phyloP scores from a whole-genome alignment of 2,888 invertebrate genomes.

The Cosmia pyralina region DNA sequence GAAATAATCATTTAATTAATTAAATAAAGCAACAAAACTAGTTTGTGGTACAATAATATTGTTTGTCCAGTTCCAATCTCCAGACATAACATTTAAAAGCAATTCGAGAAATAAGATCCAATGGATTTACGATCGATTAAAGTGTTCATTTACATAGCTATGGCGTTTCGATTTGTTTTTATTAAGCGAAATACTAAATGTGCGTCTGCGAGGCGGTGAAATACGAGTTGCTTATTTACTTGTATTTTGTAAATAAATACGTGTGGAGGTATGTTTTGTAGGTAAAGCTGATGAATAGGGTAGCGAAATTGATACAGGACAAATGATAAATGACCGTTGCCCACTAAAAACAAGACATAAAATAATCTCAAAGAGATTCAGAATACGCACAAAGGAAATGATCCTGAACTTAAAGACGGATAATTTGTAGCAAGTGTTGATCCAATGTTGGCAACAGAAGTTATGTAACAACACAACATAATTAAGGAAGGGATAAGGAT shows the following conservation, averaged over 20 bases:
- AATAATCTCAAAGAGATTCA: not conserved
- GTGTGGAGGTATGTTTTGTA: not conserved
- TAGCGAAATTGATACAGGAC: not conserved
- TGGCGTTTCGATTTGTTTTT: slow-evolving; percentile 57
- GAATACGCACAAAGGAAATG: not conserved
- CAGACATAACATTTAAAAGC: slow-evolving; percentile 52
- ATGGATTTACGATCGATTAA: slow-evolving; percentile 63
- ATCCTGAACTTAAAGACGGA: not conserved
- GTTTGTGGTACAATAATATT: slow-evolving; percentile 36
- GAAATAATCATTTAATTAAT: no score
- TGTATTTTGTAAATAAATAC: slow-evolving; percentile 19
- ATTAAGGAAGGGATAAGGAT: slow-evolving; percentile 37
- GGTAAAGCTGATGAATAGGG: slow-evolving; percentile 15
- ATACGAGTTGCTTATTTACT: slow-evolving; percentile 27
- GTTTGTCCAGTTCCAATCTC: slow-evolving; percentile 38
- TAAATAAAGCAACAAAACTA: slow-evolving; percentile 20
- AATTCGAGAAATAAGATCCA: slow-evolving; percentile 55
- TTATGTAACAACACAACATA: slow-evolving; percentile 22
- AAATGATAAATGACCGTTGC: slow-evolving; percentile 3
- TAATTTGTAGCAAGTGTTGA: slow-evolving; percentile 9
- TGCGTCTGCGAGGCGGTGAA: slow-evolving; percentile 28
- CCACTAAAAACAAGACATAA: not conserved
- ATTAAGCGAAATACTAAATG: slow-evolving; percentile 47
- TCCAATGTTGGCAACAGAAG: slow-evolving; percentile 11
- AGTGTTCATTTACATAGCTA: slow-evolving; percentile 57